Conservation (phyloP, 2,113 vertebrate genomes). For the Alethe castanea region DNA sequence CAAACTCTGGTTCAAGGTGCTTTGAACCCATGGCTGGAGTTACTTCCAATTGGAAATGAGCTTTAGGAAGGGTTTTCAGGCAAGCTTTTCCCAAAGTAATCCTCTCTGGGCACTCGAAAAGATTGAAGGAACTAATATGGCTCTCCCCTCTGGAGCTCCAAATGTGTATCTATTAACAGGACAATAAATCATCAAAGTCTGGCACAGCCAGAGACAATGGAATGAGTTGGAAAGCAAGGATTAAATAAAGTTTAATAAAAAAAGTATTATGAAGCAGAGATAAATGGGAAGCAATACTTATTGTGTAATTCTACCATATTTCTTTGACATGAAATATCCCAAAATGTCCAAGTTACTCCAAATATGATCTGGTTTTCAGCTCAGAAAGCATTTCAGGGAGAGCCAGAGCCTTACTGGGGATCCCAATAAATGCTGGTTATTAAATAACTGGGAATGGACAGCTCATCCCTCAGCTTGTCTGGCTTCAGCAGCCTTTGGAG, state of each 20-base stretch:
- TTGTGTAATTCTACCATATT: background rate
- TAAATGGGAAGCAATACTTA: conserved; percentile 25
- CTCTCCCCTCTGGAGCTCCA: background rate
- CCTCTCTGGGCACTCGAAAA: background rate
- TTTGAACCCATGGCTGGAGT: rapidly evolving
- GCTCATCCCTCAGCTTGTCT: background rate
- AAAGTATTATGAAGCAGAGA: conserved; percentile 22
- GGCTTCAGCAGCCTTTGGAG: background rate
- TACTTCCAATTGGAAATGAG: background rate
- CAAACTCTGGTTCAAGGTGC: background rate
- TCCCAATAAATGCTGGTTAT: background rate
- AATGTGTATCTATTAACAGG: background rate
- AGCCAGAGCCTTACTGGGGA: background rate
- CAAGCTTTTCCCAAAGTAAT: background rate
- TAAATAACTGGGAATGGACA: background rate
- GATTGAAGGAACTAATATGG: background rate
- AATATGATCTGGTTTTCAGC: background rate
- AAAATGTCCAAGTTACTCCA: background rate
- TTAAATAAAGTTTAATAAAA: conserved; percentile 62
- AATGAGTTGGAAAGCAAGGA: conserved; percentile 11
- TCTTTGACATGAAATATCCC: conserved; percentile 4
- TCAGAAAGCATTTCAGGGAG: background rate
- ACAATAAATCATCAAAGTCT: conserved; percentile 34
- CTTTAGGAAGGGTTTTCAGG: background rate
- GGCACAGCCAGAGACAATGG: background rate